These are phyloP conservation scores for Sebastes goodei DNA, from an alignment of 2,797 vertebrate genomes.

Conservation along the genomic window DNA sequence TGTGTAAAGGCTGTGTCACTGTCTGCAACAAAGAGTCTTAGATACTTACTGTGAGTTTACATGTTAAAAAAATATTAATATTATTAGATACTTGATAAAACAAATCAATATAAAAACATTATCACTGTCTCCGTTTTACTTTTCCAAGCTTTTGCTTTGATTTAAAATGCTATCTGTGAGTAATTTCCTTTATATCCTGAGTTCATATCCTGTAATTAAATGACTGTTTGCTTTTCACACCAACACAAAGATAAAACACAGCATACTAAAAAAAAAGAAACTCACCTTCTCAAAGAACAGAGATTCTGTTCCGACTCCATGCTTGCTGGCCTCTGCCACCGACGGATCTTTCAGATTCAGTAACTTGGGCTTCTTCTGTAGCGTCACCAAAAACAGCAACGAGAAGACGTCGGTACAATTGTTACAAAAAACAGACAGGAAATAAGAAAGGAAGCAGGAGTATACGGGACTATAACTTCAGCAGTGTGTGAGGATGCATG, in stretches of 20 bases:
- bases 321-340: constrained; percentile 90
- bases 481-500: no score
- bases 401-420: neutral
- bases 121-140: neutral
- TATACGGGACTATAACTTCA: neutral
- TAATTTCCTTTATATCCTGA: neutral
- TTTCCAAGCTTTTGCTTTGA: neutral
- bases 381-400: neutral
- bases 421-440: neutral
- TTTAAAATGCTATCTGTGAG: neutral
- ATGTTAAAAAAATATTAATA: no score
- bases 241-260: neutral
- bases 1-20: no score
- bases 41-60: no score
- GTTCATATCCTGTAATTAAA: neutral
- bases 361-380: constrained; percentile 97
- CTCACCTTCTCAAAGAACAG: constrained; percentile 98
- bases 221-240: neutral
- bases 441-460: neutral
- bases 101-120: neutral
- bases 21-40: no score
- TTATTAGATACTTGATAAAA: neutral
- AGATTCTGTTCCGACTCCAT: constrained; percentile 94
- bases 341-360: constrained; percentile 91
- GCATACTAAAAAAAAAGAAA: neutral